Conservation (phyloP, 2,113 vertebrate genomes). For the Elephas maximus region DNA sequence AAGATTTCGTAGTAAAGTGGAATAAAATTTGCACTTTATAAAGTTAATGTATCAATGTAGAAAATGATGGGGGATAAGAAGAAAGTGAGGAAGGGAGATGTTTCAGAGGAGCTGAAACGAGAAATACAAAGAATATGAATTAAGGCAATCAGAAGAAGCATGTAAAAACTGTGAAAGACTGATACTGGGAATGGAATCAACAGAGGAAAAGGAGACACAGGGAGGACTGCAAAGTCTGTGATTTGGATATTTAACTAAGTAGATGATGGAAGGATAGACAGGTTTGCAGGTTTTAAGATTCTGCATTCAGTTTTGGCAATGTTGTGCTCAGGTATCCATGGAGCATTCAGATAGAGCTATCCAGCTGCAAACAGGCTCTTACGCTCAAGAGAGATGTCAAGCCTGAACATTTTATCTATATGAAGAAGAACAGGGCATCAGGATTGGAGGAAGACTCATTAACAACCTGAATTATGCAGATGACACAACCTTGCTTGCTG, state of each 20-base stretch:
- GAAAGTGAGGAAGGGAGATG: not conserved
- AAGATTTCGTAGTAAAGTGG: not conserved
- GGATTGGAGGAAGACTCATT: too few species aligned
- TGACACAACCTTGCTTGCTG: too few species aligned
- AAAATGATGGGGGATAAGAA: not conserved
- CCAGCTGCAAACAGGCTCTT: not conserved
- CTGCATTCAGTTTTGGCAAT: not conserved
- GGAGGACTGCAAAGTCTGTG: not conserved
- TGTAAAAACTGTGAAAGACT: not conserved
- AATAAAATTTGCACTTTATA: not conserved
- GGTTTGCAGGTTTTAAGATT: not conserved
- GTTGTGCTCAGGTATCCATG: not conserved
- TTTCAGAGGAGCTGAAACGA: not conserved
- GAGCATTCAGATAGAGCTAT: not conserved
- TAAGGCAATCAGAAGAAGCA: constrained; percentile 28
- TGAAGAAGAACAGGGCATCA: too few species aligned
- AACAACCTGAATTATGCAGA: too few species aligned
- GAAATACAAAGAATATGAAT: not conserved
- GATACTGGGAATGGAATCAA: constrained; percentile 1
- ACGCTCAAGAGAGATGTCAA: not conserved
- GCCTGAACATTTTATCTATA: not conserved
- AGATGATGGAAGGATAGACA: not conserved
- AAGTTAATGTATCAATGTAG: not conserved
- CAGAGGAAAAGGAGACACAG: not conserved
- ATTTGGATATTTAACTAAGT: constrained; percentile 4